These are phyloP conservation scores for Circaetus gallicus DNA, from an alignment of 2,113 vertebrate species.

Conservation along the genomic window DNA sequence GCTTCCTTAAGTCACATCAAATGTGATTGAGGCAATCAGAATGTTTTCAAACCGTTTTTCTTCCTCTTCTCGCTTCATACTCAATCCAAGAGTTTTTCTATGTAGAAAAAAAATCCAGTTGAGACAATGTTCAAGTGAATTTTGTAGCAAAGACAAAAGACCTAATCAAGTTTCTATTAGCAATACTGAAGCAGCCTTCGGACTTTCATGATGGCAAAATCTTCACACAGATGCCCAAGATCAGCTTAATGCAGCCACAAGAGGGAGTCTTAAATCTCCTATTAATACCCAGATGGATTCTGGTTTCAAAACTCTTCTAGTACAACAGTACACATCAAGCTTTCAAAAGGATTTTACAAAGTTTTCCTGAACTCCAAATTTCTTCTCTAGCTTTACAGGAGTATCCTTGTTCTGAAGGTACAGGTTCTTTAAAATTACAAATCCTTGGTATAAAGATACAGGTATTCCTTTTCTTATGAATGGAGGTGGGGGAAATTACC, in stretches of 20 bases:
- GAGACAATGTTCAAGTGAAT: background rate
- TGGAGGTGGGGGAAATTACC: no score
- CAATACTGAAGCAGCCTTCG: background rate
- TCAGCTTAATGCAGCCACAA: conserved; percentile 40
- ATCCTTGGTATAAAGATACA: background rate
- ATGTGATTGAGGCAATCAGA: background rate
- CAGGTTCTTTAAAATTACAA: background rate
- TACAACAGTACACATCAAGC: background rate
- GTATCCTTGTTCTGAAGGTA: background rate
- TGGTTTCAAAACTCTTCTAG: background rate
- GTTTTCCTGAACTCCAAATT: background rate
- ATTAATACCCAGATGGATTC: background rate
- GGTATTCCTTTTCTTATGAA: background rate
- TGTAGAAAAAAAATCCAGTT: background rate
- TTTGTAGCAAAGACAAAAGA: background rate
- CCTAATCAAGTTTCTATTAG: background rate
- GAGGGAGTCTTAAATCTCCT: conserved; percentile 62
- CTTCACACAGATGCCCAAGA: background rate
- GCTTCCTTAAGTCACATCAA: background rate
- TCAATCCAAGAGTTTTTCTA: background rate
- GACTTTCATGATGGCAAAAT: background rate
- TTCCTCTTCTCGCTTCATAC: background rate
- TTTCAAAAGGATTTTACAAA: background rate
- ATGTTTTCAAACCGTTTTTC: background rate
- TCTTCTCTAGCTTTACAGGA: background rate